Base-by-base conservation (phyloP, 2,888 invertebrate species). In the Cantharis nigra region DNA sequence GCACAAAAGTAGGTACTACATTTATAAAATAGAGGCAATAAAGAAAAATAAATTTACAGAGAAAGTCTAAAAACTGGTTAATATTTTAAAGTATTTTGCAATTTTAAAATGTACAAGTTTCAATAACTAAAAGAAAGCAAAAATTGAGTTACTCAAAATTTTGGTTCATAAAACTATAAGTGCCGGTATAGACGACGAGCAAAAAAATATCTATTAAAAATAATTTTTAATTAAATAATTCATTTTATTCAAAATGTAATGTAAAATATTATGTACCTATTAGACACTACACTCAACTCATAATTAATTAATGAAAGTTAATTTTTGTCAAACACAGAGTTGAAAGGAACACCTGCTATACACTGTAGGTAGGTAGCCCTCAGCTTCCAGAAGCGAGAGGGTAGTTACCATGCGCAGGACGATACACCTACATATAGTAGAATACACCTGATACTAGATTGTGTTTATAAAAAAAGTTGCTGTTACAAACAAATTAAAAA, bases 341-440 rank as follows among this genome's bases (percentile, higher is more conserved):
- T 79, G 79, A 77, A 80, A 72, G 63, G 81, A 80, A 76, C 72
- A 81, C 82, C 80, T 80, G 82, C 81, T 82, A 79, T 82, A 73
- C 80, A 82, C 82, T 82, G 82, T 81, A 80, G 79, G 77, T 80
- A 80, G 76, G 77, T 80, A 80, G 76, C 79, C 74, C 76, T 78
- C 80, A 81, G 80, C 80, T 78, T 82, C 81, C 79, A 72, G 77
- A 74, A 81, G 74, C 71, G 76, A 77, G 70, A 76, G 81, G 79
- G 82, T 82, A 79, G 81, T 77, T 80, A 78, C 78, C 81, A 72
- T 75, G 82, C 81, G 81, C 81, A 81, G 79, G 80, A 75, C 82
- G 80, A 79, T 79, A 80, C 76, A 81, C 81, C 79, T 82, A 73
- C 64, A 33, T 75, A 67, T 49, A 69, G 62, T 74, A 30, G 23